Base-by-base conservation (phyloP, 2,888 invertebrate species). In the Allacma fusca region DNA sequence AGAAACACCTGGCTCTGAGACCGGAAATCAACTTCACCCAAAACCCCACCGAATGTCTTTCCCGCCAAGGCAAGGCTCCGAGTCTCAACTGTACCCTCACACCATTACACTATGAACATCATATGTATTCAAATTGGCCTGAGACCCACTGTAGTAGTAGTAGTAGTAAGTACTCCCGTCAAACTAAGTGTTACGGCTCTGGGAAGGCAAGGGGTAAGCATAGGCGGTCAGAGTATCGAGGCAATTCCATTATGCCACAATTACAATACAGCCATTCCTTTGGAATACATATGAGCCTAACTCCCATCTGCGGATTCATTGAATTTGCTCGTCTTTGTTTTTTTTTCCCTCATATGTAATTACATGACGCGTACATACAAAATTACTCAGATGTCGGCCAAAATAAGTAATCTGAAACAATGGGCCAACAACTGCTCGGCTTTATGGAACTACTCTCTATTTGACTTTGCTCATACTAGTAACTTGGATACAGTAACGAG, bases 11-110 rank as follows among this genome's bases (percentile, higher is more conserved):
- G 78, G 78, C 76, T 73, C 65, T 76, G 40, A 62, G 69, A 76
- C 78, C 72, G 78, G 78, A 79, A 79, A 79, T 79, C 78, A 76
- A 79, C 72, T 75, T 73, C 59, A 67, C 29, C 50, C 43, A 40
- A n/a, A n/a, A n/a, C n/a, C n/a, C n/a, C n/a, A 69, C 50, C 68
- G 64, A 70, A 4, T 62, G 40, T n/a, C 21, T 62, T 74, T 72
- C 72, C 72, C 72, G 72, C 72, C 40, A 71, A 70, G 16, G 16
- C 44, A n/a, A n/a, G n/a, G n/a, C n/a, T n/a, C n/a, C n/a, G n/a
- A n/a, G n/a, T n/a, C 57, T 23, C 13, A 44, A 43, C 69, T 13
- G 16, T 34, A 34, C 5, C 34, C 34, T 34, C n/a, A n/a, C n/a
- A n/a, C n/a, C n/a, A n/a, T n/a, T n/a, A n/a, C n/a, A n/a, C n/a